Conservation (phyloP, 23 tunicate genomes). For the Halocynthia aurantium region DNA sequence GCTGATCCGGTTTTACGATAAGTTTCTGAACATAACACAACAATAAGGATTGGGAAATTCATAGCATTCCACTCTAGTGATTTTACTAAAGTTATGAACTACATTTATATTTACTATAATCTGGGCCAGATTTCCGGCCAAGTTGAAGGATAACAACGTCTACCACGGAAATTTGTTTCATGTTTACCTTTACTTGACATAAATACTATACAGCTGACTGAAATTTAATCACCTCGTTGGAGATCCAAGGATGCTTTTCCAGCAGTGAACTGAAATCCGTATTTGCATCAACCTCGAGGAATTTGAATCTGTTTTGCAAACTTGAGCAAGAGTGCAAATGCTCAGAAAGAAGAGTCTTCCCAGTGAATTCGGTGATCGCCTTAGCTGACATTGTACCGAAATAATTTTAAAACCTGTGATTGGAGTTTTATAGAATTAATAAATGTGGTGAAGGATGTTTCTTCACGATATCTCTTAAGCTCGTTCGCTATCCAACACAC, state of each 20-base stretch:
- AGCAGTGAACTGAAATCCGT: conserved; percentile 36
- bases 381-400: conserved; percentile 82
- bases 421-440: neutral
- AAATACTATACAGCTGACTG: neutral
- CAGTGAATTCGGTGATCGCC: conserved; percentile 82
- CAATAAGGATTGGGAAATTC: neutral
- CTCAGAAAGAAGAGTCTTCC: conserved; percentile 54
- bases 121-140: neutral
- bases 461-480: too few species aligned
- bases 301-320: conserved; percentile 38
- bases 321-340: conserved; percentile 27
- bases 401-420: neutral
- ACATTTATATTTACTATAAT: neutral
- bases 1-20: too few species aligned
- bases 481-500: too few species aligned
- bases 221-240: conserved; percentile 45
- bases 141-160: too few species aligned
- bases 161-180: too few species aligned
- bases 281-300: conserved; percentile 33
- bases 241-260: conserved; percentile 48
- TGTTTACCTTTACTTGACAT: neutral
- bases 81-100: neutral
- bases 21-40: conserved; percentile 38
- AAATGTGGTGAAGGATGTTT: too few species aligned
- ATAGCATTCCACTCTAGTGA: conserved; percentile 1